Evolutionary conservation across 2,888 invertebrate genomes (phyloP).

Genomic region (Danaus chrysippus): DNA sequence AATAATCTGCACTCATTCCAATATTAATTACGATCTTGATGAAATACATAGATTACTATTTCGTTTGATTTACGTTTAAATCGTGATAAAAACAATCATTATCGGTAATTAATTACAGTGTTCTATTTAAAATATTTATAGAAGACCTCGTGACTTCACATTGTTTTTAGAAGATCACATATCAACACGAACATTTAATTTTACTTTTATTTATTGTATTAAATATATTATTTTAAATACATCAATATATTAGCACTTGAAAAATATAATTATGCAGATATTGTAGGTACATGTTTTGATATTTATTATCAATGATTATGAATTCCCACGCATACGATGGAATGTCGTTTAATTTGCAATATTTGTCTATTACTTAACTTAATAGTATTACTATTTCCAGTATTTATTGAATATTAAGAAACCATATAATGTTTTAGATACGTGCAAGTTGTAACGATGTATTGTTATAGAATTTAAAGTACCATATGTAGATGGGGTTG

Average conservation of each 20-base stretch:
- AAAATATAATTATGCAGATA: neutral
- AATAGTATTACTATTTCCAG: neutral
- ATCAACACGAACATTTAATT: neutral
- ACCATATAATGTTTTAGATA: neutral
- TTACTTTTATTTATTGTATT: too few relatives aligned
- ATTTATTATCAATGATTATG: neutral
- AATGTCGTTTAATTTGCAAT: neutral
- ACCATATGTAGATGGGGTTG: neutral
- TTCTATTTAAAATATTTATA: constrained; percentile 1
- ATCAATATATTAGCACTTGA: neutral
- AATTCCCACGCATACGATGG: neutral
- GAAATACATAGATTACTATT: constrained; percentile 4
- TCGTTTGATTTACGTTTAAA: neutral
- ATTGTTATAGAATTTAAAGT: neutral
- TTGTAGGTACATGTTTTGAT: neutral
- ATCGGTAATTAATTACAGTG: neutral
- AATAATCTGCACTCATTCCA: too few relatives aligned
- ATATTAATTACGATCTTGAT: neutral
- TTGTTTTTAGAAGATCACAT: neutral
- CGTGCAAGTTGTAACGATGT: neutral
- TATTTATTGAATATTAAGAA: neutral
- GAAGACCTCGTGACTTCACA: neutral
- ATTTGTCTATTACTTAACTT: neutral
- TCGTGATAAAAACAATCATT: neutral
- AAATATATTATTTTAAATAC: too few relatives aligned